Evolutionary conservation across 1,140 invertebrate genomes (phyloP), one percentile per base, ranked within the genome.

Genomic region (Drosophila carrolli): DNA sequence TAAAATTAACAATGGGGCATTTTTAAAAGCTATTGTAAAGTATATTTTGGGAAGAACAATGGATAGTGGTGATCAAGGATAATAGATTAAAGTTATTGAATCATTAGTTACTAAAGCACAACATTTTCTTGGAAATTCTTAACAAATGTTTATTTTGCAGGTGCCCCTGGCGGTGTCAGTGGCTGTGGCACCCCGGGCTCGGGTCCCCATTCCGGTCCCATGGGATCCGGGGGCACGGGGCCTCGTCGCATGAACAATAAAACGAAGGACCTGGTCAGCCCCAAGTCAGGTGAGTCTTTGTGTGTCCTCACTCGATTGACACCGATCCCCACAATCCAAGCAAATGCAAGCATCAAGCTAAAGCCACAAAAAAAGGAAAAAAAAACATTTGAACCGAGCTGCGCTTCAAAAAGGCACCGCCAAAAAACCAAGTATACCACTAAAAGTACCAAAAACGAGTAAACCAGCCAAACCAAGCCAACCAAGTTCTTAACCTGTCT

Each of bases 231-330:
- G 37, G 91, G 91, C 51, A 92, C 91, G 35, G 91, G 91, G 63
- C 91, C 91, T 19, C 88, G 91, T 54, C 84, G 91, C 55, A 92
- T 92, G 91, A 92, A 92, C 78, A 92, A 92, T 73, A 92, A 92
- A 83, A 92, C 91, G 19, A 92, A 92, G 90, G 91, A 92, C 90
- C 78, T 92, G 75, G 91, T 92, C 67, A 92, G 91, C 75, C 91
- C 91, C 61, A 92, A 92, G 78, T 92, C 91, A 90, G 91, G 91
- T 92, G 70, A 81, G 90, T 91, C 68, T 54, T 73, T 53, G 53
- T 16, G 66, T 77, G 57, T 62, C 41, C 29, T 38, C 16, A 14
- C 40, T 11, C 10, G 35, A 16, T n/a, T 32, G 13, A 62, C 48
- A 47, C 47, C 16, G 16, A 16, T 53, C 43, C 43, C 61, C 74